Conservation (phyloP, 2,888 invertebrate genomes). For the Ceriagrion tenellum region DNA sequence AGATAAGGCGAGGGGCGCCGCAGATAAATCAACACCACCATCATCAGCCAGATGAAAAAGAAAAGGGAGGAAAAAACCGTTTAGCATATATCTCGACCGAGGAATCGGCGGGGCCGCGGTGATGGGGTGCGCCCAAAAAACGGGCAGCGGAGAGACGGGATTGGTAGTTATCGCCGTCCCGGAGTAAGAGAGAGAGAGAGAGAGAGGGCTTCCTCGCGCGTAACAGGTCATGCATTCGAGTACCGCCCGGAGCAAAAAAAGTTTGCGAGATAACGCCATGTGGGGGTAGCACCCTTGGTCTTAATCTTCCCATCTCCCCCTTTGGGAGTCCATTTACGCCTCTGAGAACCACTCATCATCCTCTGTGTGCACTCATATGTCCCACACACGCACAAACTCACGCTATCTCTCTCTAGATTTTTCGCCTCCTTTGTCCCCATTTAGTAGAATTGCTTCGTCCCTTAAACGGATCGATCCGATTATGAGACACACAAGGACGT, state of each 20-base stretch:
- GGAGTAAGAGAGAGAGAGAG: not conserved
- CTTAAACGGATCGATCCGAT: too few relatives aligned
- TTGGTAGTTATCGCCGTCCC: not conserved
- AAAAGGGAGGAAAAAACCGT: not conserved
- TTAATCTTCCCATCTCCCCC: not conserved
- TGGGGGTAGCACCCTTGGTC: not conserved
- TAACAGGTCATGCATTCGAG: constrained; percentile 18
- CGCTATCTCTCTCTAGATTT: too few relatives aligned
- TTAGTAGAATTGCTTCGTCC: too few relatives aligned
- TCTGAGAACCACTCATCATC: not conserved
- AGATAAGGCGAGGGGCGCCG: not conserved
- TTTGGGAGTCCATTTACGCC: not conserved
- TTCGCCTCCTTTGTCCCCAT: too few relatives aligned
- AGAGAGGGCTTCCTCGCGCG: not conserved
- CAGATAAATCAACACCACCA: constrained; percentile 18
- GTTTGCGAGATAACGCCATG: not conserved
- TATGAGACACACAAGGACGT: too few relatives aligned
- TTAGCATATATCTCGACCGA: not conserved
- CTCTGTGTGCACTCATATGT: not conserved
- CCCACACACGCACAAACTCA: too few relatives aligned
- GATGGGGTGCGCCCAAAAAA: too few relatives aligned
- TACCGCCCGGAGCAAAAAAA: constrained; percentile 1
- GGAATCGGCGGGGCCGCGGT: not conserved
- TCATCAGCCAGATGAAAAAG: not conserved
- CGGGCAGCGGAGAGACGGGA: not conserved